phyloP scores from a whole-genome alignment of 2,888 invertebrate species.

The Acleris holmiana region DNA sequence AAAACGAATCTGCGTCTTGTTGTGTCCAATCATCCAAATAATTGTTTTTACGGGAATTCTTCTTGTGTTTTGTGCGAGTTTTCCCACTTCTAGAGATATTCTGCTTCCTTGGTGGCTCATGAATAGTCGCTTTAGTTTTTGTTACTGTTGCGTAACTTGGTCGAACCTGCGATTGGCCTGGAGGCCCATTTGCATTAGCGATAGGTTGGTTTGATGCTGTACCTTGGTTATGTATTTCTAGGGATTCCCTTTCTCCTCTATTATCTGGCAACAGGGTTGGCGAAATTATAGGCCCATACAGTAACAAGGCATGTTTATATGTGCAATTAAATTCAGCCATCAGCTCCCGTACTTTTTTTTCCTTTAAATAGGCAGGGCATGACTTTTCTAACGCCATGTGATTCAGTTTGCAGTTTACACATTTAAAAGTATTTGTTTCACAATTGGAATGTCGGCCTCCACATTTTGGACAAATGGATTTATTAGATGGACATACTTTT shows the following conservation, averaged over 20 bases:
- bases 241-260: not conserved
- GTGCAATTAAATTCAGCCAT: constrained; percentile 41
- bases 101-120: too few relatives aligned
- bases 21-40: too few relatives aligned
- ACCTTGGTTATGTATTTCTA: too few relatives aligned
- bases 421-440: constrained; percentile 21
- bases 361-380: constrained; percentile 42
- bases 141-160: too few relatives aligned
- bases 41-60: too few relatives aligned
- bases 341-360: constrained; percentile 41
- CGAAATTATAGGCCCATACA: constrained; percentile 7
- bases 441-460: not conserved
- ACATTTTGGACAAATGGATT: not conserved
- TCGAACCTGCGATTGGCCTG: too few relatives aligned
- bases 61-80: too few relatives aligned
- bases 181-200: too few relatives aligned
- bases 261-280: not conserved
- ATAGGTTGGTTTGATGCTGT: too few relatives aligned
- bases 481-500: not conserved
- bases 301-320: constrained; percentile 33
- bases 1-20: too few relatives aligned
- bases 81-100: too few relatives aligned
- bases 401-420: constrained; percentile 40
- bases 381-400: constrained; percentile 42
- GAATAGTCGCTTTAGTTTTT: too few relatives aligned